Percentiles rank a stretch among this genome's conserved stretches.
These are phyloP conservation scores for Hystrix cristata DNA, from an alignment of 2,113 vertebrate genomes.

Conservation along the genomic window DNA sequence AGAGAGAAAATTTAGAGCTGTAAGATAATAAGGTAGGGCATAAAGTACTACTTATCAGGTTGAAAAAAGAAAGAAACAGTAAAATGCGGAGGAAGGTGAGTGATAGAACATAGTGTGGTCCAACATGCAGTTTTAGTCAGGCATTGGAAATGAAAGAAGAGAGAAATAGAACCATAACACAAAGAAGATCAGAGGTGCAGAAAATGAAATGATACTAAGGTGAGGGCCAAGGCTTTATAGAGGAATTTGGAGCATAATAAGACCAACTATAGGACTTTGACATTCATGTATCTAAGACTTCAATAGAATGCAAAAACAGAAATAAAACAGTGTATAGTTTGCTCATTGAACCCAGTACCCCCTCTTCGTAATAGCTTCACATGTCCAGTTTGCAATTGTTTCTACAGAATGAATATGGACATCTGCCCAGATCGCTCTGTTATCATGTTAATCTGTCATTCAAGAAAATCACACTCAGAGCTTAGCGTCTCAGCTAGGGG, in stretches of 20 bases:
- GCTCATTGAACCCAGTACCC: neutral
- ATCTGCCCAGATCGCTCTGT: neutral
- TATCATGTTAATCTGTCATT: neutral
- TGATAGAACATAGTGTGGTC: neutral
- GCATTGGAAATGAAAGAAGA: constrained; percentile 51
- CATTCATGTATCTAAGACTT: neutral
- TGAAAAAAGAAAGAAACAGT: constrained; percentile 36
- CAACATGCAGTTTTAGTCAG: neutral
- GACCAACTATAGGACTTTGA: neutral
- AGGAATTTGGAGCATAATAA: neutral
- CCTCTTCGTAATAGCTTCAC: neutral
- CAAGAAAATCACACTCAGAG: constrained; percentile 33
- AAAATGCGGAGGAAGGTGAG: constrained; percentile 44
- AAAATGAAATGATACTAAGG: constrained; percentile 52
- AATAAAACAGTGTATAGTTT: neutral
- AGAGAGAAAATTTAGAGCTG: constrained; percentile 30
- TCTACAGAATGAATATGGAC: neutral
- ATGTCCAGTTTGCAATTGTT: constrained; percentile 29
- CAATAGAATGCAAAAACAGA: constrained; percentile 31
- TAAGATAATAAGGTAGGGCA: constrained; percentile 63
- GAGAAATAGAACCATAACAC: constrained; percentile 34
- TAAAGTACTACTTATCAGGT: neutral
- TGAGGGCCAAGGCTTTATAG: neutral
- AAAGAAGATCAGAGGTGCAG: constrained; percentile 13
- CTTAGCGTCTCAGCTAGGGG: neutral